phyloP scores from a whole-genome alignment of 2,113 vertebrate species.

The Chionodraco myersi region DNA sequence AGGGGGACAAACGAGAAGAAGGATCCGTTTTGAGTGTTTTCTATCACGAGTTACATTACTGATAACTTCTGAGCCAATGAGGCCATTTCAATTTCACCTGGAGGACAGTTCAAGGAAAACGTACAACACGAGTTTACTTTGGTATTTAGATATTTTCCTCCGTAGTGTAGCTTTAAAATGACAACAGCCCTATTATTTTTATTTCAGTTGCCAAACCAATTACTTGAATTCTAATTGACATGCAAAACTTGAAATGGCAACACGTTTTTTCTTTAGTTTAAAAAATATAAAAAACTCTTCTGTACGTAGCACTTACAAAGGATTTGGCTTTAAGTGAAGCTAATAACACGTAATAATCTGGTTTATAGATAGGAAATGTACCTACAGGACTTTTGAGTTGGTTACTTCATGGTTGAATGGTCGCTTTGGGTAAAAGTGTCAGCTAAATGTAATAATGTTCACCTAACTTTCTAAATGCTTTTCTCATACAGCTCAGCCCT shows the following conservation, averaged over 20 bases:
- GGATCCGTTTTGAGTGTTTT: no score
- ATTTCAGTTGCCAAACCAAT: neutral
- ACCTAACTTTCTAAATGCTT: neutral
- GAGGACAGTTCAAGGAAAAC: neutral
- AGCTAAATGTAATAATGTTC: no score
- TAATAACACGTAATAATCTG: no score
- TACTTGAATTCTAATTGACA: neutral
- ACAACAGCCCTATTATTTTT: neutral
- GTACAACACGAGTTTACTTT: neutral
- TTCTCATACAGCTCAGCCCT: constrained; percentile 89
- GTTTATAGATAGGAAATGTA: no score
- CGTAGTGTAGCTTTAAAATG: neutral
- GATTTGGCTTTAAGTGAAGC: no score
- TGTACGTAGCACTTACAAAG: no score
- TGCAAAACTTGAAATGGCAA: neutral
- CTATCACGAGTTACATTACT: neutral
- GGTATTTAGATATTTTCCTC: neutral
- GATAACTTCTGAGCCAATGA: neutral
- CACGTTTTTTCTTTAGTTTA: neutral
- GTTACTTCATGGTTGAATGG: no score
- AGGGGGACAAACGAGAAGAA: neutral
- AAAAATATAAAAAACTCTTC: no score
- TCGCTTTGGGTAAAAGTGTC: no score
- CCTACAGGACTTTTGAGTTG: no score
- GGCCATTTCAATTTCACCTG: neutral